Evolutionary conservation across 2,888 invertebrate genomes (phyloP).

Genomic region (Diarsia mendica): DNA sequence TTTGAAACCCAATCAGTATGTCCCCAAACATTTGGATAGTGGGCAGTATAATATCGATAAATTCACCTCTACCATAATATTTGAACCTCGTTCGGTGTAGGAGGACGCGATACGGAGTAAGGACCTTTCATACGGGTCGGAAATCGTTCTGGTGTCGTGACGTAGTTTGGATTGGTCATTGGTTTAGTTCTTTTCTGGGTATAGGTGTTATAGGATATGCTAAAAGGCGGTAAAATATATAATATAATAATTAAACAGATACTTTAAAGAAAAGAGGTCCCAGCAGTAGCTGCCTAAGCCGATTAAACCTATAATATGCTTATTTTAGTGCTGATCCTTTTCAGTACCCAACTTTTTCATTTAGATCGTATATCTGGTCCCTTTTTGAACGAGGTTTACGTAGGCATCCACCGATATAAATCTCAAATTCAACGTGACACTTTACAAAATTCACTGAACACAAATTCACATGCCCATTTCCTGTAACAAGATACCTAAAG

Average conservation of each 20-base stretch:
- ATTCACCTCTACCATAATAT: conserved; percentile 76
- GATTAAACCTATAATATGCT: too few relatives aligned
- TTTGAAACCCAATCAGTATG: conserved; percentile 73
- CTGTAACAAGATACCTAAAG: conserved; percentile 43
- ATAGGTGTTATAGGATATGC: too few relatives aligned
- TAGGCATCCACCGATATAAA: neutral
- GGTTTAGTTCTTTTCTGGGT: neutral
- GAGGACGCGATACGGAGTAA: conserved; percentile 58
- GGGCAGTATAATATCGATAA: conserved; percentile 77
- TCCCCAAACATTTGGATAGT: conserved; percentile 69
- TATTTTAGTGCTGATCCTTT: neutral
- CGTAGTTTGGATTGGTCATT: neutral
- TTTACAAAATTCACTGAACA: conserved; percentile 14
- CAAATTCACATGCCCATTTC: conserved; percentile 22
- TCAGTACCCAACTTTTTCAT: neutral
- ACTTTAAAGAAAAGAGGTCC: neutral
- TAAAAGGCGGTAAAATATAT: neutral
- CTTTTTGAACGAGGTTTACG: neutral
- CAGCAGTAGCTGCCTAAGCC: neutral
- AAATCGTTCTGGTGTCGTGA: neutral
- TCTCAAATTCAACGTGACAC: neutral
- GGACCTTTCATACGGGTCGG: conserved; percentile 49
- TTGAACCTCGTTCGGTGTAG: conserved; percentile 69
- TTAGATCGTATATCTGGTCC: neutral
- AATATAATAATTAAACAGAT: neutral